phyloP scores from a whole-genome alignment of 2,797 vertebrate species.

The Gymnopithys bicolor region DNA sequence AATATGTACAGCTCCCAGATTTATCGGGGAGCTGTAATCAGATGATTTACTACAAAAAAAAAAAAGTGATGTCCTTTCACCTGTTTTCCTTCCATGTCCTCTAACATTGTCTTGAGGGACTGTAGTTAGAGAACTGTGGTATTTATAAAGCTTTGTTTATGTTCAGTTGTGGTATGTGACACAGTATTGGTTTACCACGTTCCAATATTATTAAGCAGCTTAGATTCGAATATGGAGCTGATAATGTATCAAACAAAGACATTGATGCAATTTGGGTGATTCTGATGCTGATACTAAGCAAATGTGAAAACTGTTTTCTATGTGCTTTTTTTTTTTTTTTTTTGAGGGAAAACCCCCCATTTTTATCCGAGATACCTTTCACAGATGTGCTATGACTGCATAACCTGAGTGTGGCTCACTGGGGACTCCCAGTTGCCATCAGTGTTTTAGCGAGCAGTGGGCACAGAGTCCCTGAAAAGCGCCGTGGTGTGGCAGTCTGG shows the following conservation, averaged over 20 bases:
- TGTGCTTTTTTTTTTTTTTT: background rate
- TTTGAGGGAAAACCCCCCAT: no score
- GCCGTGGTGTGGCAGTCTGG: background rate
- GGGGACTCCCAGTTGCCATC: background rate
- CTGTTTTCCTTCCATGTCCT: background rate
- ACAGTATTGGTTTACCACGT: accelerated
- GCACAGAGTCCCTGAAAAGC: background rate
- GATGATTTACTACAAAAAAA: background rate
- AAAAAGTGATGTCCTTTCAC: background rate
- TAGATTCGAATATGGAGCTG: background rate
- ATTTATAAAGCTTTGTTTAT: background rate
- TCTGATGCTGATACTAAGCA: background rate
- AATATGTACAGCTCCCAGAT: background rate
- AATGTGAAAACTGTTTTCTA: background rate
- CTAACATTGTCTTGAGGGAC: background rate
- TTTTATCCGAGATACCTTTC: background rate
- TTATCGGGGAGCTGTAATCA: background rate
- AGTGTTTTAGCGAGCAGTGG: background rate
- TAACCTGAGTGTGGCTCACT: background rate
- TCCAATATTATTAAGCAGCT: background rate
- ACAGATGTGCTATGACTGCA: background rate
- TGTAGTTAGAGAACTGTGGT: background rate
- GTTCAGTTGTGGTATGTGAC: background rate
- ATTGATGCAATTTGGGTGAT: background rate
- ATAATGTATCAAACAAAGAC: background rate